Percentiles rank a stretch among this genome's conserved stretches.
phyloP scores from a whole-genome alignment of 37 sponge, comb jelly and placozoan species.

The Agelas oroides region DNA sequence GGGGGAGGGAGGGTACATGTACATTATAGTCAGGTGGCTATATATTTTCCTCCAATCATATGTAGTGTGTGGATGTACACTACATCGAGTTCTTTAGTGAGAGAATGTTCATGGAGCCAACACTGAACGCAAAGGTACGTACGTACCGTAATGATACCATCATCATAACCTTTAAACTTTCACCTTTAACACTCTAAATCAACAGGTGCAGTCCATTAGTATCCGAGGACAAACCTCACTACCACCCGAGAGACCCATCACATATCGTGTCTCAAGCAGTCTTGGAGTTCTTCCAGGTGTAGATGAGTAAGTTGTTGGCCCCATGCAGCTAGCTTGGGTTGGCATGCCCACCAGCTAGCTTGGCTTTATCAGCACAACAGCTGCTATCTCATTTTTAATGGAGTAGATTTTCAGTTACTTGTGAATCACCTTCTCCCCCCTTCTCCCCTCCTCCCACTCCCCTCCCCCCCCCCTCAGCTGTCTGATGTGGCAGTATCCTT shows the following conservation, averaged over 20 bases:
- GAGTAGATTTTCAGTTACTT: not conserved
- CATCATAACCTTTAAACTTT: no score
- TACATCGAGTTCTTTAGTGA: slow-evolving; percentile 61
- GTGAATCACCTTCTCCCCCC: not conserved
- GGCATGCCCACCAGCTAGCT: no score
- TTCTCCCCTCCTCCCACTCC: not conserved
- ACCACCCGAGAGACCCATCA: slow-evolving; percentile 10
- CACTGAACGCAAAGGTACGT: slow-evolving; percentile 49
- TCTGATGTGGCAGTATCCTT: slow-evolving; percentile 41
- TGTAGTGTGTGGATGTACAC: slow-evolving; percentile 64
- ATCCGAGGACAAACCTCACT: not conserved
- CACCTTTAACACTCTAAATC: not conserved
- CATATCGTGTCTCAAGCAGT: slow-evolving; percentile 38
- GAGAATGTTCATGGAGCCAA: slow-evolving; percentile 28
- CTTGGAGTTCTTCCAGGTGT: slow-evolving; percentile 18
- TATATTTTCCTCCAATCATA: not conserved
- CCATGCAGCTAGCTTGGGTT: no score
- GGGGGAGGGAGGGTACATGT: no score
- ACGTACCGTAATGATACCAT: no score
- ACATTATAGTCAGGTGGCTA: no score
- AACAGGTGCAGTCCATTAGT: slow-evolving; percentile 45
- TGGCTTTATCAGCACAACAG: no score
- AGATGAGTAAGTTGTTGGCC: slow-evolving; percentile 38
- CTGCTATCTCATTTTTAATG: no score
- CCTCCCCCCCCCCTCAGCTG: slow-evolving; percentile 17